Evolutionary conservation across 2,888 invertebrate species (phyloP), one percentile per base, ranked within the genome.

Genomic region (Gnatocerus cornutus): DNA sequence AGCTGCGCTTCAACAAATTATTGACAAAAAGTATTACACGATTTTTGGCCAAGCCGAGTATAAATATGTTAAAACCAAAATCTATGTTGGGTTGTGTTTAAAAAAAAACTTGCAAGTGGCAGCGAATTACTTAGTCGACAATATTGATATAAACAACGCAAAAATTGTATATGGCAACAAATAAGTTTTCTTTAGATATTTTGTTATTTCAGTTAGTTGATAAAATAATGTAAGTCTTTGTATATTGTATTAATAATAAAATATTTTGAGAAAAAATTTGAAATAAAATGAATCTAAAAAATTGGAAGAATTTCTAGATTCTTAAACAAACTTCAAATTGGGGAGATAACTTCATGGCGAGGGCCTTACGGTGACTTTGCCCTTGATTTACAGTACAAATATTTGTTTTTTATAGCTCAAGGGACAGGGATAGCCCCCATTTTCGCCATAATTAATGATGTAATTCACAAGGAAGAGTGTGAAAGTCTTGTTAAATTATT

Each of bases 341-440:
- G 84, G 3, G 79, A 81, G 62, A 71, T 84, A 46, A 89, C 91
- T 7, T 84, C 89, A 63, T 91, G 93, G 88, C 86, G 93, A 77
- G 94, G 94, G 0, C 93, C 94, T 0, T 92, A 91, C 84, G 92
- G 93, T 6, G 83, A 86, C 53, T 90, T 88, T 81, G 73, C 81
- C 33, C 82, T 89, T 30, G 77, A 79, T 68, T 83, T 88, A 77
- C 79, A 78, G 45, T 86, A 83, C 78, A 83, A 84, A 69, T 69
- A 83, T 67, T 75, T 89, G 12, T 71, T 88, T 0, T 85, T 90
- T 79, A 82, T 91, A 45, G 87, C 91, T 48, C 93, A 93, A 80
- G 94, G 94, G 0, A 92, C 93, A 16, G 94, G 93, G 0, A 88
- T 94, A 71, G 90, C 92, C 12, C 91, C 94, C 21, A 87, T 93